Percentiles rank a stretch among this genome's conserved stretches.
phyloP scores from a whole-genome alignment of 2,888 invertebrate genomes.

The Octonoba sinensis region DNA sequence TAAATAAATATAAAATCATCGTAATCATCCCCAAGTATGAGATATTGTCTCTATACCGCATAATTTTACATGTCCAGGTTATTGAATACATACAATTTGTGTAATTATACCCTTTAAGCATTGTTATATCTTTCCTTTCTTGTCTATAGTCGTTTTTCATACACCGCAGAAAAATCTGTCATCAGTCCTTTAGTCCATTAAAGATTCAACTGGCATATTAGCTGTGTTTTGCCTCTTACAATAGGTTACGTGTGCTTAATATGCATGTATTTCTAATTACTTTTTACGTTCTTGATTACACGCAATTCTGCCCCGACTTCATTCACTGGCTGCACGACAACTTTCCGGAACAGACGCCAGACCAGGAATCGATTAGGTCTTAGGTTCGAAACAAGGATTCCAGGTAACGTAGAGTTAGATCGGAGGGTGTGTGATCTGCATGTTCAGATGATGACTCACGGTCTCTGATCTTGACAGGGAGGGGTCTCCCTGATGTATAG shows the following conservation, averaged over 20 bases:
- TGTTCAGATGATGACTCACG: slow-evolving; percentile 41
- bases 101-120: no score
- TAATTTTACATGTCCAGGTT: no score
- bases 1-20: no score
- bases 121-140: no score
- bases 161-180: no score
- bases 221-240: neutral
- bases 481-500: slow-evolving; percentile 35
- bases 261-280: slow-evolving; percentile 8
- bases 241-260: slow-evolving; percentile 7
- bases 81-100: no score
- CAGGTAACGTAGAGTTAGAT: slow-evolving; percentile 24
- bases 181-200: neutral
- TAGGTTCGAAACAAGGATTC: slow-evolving; percentile 17
- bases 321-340: neutral
- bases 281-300: slow-evolving; percentile 8
- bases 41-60: no score
- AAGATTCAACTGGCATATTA: neutral
- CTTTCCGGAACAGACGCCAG: no score
- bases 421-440: slow-evolving; percentile 40
- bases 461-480: slow-evolving; percentile 28
- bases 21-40: no score
- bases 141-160: no score
- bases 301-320: slow-evolving; percentile 1
- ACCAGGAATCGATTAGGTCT: neutral